Evolutionary conservation across 1,140 invertebrate species (phyloP).

Genomic region (Oreohelix idahoensis): DNA sequence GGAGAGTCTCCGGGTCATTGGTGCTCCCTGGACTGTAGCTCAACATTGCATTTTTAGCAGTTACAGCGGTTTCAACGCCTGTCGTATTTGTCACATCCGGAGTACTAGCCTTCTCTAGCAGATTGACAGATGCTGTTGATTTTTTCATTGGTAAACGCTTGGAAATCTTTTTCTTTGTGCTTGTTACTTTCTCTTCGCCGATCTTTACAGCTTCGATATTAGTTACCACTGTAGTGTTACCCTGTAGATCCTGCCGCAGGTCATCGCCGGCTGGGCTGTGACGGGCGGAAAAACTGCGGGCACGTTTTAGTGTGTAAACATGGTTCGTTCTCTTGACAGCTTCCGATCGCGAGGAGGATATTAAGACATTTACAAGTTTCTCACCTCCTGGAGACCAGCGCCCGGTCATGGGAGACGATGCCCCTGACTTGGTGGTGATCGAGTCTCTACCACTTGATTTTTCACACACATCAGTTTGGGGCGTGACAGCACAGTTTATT

Average conservation of each 20-base stretch:
- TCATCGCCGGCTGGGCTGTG: neutral
- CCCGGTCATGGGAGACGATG: neutral
- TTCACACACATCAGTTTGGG: neutral
- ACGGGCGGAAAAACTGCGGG: neutral
- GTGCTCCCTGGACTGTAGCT: neutral
- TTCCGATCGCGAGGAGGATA: neutral
- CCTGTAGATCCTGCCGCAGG: neutral
- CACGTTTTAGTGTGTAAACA: neutral
- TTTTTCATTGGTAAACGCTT: neutral
- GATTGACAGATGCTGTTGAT: neutral
- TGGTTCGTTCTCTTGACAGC: neutral
- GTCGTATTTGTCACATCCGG: too few species aligned
- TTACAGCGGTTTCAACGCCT: too few species aligned
- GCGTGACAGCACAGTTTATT: neutral
- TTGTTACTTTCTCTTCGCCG: neutral
- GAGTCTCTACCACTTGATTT: neutral
- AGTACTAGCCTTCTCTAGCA: neutral
- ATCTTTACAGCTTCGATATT: neutral
- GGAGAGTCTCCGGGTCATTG: neutral
- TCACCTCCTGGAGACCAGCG: neutral
- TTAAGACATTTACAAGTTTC: neutral
- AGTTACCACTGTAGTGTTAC: neutral
- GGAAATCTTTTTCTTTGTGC: neutral
- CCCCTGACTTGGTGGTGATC: neutral
- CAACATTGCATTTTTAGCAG: too few species aligned